A percentile compares a stretch with the other conserved stretches of the same genome.
These are phyloP conservation scores for Tarsius wallacei DNA, from an alignment of 2,797 vertebrate genomes.

Conservation along the genomic window DNA sequence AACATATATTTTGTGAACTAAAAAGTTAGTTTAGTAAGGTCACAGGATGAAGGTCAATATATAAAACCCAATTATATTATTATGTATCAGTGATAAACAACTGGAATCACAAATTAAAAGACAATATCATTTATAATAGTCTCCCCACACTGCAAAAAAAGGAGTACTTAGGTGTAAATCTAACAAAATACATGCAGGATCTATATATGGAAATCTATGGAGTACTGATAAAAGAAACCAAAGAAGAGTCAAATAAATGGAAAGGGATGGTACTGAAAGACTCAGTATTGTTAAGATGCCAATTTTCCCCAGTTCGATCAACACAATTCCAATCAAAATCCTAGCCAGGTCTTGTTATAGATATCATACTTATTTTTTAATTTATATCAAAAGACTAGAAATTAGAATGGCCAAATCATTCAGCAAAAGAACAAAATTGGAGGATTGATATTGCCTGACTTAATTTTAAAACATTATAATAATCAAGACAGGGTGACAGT, in stretches of 20 bases:
- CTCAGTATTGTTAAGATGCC: neutral
- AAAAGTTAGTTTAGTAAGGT: slow-evolving; percentile 18
- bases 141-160: neutral
- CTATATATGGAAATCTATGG: neutral
- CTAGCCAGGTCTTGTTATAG: neutral
- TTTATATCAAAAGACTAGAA: neutral
- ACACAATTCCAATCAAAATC: neutral
- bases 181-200: neutral
- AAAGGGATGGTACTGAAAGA: neutral
- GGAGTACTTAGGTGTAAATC: neutral
- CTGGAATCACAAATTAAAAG: neutral
- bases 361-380: neutral
- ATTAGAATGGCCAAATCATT: neutral
- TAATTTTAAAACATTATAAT: neutral
- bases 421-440: neutral
- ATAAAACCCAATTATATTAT: neutral
- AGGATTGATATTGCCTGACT: neutral
- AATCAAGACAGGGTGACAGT: neutral
- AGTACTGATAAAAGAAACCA: neutral
- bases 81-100: neutral
- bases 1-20: neutral
- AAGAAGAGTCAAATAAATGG: neutral
- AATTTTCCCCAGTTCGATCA: neutral
- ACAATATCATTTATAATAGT: neutral
- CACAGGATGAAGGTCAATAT: neutral